A percentile compares a stretch with the other conserved stretches of the same genome.
These are phyloP conservation scores for Masnerella sp. DNA, from an alignment of 2,888 invertebrate genomes.

Conservation along the genomic window DNA sequence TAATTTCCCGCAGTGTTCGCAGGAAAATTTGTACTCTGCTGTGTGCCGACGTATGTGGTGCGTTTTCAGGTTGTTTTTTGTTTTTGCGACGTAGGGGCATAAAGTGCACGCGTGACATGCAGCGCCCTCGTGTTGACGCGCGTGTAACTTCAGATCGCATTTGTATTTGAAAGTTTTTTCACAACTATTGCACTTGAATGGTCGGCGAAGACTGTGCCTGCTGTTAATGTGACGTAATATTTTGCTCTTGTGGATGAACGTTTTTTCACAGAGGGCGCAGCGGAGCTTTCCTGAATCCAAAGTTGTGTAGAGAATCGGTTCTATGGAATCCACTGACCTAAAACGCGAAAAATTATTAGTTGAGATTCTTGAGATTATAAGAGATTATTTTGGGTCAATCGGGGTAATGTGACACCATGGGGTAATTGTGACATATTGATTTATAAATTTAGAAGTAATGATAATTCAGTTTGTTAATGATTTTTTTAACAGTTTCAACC, in stretches of 20 bases:
- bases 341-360: too few relatives aligned
- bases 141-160: slow-evolving; percentile 67
- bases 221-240: slow-evolving; percentile 67
- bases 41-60: slow-evolving; percentile 73
- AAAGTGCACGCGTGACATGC: slow-evolving; percentile 67
- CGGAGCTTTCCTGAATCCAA: slow-evolving; percentile 59
- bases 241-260: slow-evolving; percentile 66
- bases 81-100: slow-evolving; percentile 69
- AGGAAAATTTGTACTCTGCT: slow-evolving; percentile 78
- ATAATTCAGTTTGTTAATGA: too few relatives aligned
- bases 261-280: slow-evolving; percentile 63
- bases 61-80: slow-evolving; percentile 71
- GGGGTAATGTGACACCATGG: too few relatives aligned
- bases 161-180: slow-evolving; percentile 68
- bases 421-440: too few relatives aligned
- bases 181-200: slow-evolving; percentile 65
- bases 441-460: too few relatives aligned
- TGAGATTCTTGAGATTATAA: too few relatives aligned
- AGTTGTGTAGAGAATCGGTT: slow-evolving; percentile 54
- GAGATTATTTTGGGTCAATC: too few relatives aligned
- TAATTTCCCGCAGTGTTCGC: slow-evolving; percentile 79
- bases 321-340: too few relatives aligned
- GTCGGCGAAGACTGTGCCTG: slow-evolving; percentile 68
- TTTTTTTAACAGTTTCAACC: too few relatives aligned
- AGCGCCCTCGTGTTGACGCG: slow-evolving; percentile 57